Conservation (phyloP, 1,140 invertebrate genomes). For the Octopus bimaculoides region DNA sequence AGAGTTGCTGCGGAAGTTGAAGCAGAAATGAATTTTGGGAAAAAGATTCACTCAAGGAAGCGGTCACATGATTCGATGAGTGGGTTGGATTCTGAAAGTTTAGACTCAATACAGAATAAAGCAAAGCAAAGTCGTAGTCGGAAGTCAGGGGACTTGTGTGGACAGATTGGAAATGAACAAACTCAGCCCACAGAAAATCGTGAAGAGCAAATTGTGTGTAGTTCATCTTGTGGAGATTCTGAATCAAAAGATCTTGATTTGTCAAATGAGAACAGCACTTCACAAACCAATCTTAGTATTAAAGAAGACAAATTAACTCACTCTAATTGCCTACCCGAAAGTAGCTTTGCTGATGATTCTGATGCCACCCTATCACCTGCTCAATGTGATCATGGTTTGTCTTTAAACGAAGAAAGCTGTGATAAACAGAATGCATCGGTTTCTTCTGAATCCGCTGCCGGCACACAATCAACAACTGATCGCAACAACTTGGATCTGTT, state of each 20-base stretch:
- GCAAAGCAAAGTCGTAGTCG: not conserved
- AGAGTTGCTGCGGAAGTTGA: conserved; percentile 21
- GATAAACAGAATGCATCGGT: not conserved
- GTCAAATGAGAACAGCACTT: not conserved
- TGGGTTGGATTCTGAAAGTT: not conserved
- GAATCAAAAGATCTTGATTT: not conserved
- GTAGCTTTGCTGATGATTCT: not conserved
- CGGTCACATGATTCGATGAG: not conserved
- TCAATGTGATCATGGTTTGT: not conserved
- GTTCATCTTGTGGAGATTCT: not conserved
- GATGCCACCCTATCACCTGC: not conserved
- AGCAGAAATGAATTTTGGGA: not conserved
- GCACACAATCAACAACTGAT: not conserved
- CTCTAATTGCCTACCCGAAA: not conserved
- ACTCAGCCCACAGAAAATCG: not conserved
- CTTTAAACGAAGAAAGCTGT: not conserved
- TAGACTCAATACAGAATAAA: not conserved
- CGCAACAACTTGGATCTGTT: not conserved
- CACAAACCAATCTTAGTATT: not conserved
- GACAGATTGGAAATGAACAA: not conserved
- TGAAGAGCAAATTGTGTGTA: not conserved
- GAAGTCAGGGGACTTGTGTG: not conserved
- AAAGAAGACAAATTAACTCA: not conserved
- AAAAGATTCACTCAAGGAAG: conserved; percentile 16
- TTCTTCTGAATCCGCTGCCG: not conserved